These are phyloP conservation scores for Sternotherus odoratus DNA, from an alignment of 2,797 vertebrate genomes.

Conservation along the genomic window DNA sequence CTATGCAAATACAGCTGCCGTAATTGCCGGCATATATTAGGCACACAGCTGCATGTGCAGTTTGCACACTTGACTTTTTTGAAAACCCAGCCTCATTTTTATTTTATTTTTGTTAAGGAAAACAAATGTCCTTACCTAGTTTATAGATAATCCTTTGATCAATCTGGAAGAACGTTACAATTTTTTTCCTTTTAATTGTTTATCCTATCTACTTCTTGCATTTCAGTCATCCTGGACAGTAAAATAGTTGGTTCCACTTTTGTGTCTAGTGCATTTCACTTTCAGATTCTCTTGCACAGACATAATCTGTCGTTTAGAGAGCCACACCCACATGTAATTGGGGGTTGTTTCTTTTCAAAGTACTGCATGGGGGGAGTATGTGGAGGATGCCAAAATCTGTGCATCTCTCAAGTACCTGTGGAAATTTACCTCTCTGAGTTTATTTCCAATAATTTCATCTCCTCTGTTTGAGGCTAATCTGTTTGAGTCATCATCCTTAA, in stretches of 20 bases:
- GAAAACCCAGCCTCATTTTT: neutral
- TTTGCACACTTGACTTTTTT: neutral
- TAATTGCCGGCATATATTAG: neutral
- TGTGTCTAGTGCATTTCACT: neutral
- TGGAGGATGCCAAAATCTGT: slow-evolving; percentile 53
- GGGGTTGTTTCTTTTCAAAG: neutral
- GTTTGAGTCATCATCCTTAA: neutral
- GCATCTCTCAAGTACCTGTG: neutral
- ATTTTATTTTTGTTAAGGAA: neutral
- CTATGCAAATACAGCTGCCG: rapidly evolving
- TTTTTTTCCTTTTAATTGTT: slow-evolving; percentile 3
- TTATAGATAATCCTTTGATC: rapidly evolving
- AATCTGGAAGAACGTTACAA: neutral
- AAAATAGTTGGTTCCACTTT: neutral
- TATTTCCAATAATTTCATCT: slow-evolving; percentile 25
- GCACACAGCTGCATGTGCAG: rapidly evolving
- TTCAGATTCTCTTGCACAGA: neutral
- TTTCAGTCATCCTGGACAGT: neutral
- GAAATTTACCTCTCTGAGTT: slow-evolving; percentile 39
- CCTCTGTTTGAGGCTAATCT: neutral
- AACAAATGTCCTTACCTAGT: rapidly evolving
- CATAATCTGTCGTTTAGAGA: neutral
- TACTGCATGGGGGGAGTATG: neutral
- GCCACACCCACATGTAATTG: slow-evolving; percentile 13
- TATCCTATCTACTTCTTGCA: rapidly evolving